phyloP scores from a whole-genome alignment of 2,113 vertebrate genomes.

The Laterallus jamaicensis region DNA sequence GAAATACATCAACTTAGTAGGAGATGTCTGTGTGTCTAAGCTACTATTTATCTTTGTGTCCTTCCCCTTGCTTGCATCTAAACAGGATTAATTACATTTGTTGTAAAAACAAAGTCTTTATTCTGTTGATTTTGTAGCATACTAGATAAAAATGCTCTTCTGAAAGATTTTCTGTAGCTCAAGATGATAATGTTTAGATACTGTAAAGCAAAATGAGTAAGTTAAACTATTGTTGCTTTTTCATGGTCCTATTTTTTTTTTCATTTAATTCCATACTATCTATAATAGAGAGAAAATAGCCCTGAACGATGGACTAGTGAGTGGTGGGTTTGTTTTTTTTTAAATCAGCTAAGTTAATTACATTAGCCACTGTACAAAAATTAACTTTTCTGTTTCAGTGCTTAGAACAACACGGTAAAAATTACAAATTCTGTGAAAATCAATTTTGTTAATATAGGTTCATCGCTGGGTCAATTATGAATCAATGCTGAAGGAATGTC shows the following conservation, averaged over 20 bases:
- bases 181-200: not conserved
- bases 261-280: not conserved
- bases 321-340: no score
- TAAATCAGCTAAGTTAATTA: not conserved
- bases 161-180: not conserved
- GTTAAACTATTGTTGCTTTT: not conserved
- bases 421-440: not conserved
- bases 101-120: not conserved
- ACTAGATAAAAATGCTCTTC: not conserved
- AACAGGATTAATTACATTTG: not conserved
- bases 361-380: not conserved
- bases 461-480: conserved; percentile 99
- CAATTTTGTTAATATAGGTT: conserved; percentile 75
- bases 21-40: not conserved
- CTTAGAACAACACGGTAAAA: not conserved
- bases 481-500: conserved; percentile 96
- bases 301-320: not conserved
- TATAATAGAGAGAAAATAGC: not conserved
- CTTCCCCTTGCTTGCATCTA: not conserved
- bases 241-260: not conserved
- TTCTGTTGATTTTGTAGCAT: not conserved
- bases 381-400: not conserved
- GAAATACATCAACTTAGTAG: not conserved
- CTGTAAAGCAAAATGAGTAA: not conserved
- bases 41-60: not conserved